Conservation (phyloP, 2,797 vertebrate species). For the Lagorchestes hirsutus region DNA sequence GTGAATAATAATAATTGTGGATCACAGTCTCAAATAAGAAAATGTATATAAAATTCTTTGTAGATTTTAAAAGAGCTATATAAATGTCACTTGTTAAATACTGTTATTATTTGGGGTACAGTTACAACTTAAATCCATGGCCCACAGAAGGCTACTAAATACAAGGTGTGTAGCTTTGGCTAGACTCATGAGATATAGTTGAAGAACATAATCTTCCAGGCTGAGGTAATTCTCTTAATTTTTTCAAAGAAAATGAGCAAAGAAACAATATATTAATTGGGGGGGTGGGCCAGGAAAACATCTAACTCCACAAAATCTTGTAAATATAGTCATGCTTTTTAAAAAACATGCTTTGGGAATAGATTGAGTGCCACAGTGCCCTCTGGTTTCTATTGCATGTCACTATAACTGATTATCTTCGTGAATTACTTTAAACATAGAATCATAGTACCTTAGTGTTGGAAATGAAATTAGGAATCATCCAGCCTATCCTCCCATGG, state of each 20-base stretch:
- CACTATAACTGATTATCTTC: neutral
- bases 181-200: neutral
- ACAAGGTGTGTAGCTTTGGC: neutral
- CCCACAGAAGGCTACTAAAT: neutral
- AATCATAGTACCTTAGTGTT: neutral
- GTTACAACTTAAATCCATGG: neutral
- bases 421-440: neutral
- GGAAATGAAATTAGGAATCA: neutral
- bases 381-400: neutral
- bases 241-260: neutral
- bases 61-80: neutral
- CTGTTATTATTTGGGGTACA: neutral
- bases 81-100: neutral
- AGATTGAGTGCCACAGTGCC: neutral
- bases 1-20: neutral
- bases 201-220: neutral
- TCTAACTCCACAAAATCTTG: neutral
- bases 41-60: neutral
- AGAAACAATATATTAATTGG: neutral
- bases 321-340: neutral
- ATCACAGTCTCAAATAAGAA: neutral
- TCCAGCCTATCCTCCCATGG: neutral
- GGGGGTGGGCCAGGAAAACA: neutral
- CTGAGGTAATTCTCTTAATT: neutral
- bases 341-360: neutral